These are phyloP conservation scores for Caenorhabditis sp. DNA, from an alignment of 2,888 invertebrate species.

Conservation along the genomic window DNA sequence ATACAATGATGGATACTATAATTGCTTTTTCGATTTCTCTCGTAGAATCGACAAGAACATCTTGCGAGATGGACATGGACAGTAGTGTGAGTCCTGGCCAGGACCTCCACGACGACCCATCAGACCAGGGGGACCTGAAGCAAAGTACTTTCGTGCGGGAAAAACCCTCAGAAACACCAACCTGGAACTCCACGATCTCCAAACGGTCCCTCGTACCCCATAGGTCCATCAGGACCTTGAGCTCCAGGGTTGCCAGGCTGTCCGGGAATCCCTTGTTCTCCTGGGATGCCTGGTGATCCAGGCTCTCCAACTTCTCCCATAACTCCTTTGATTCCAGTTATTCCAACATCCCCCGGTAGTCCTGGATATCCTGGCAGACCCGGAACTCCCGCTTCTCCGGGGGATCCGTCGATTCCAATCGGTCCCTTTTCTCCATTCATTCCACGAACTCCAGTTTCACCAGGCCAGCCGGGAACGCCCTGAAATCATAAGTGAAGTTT, in stretches of 20 bases:
- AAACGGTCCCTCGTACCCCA: conserved; percentile 40
- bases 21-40: conserved; percentile 47
- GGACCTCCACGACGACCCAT: conserved; percentile 60
- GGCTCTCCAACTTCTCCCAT: conserved; percentile 58
- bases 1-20: neutral
- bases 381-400: conserved; percentile 55
- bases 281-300: conserved; percentile 57
- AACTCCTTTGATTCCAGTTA: conserved; percentile 62
- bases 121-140: conserved; percentile 51
- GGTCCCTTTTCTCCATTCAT: conserved; percentile 59
- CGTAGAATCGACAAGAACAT: conserved; percentile 49
- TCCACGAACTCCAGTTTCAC: conserved; percentile 59
- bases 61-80: conserved; percentile 67
- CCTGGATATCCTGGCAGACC: conserved; percentile 62
- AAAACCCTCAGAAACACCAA: neutral
- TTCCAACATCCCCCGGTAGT: conserved; percentile 55
- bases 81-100: conserved; percentile 67
- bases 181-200: conserved; percentile 53
- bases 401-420: conserved; percentile 58
- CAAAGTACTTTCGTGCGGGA: neutral
- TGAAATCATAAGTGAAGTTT: neutral
- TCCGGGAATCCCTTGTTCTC: conserved; percentile 58
- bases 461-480: conserved; percentile 61
- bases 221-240: conserved; percentile 36
- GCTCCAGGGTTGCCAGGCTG: conserved; percentile 48